Percentiles rank a stretch among this genome's conserved stretches.
phyloP scores from a whole-genome alignment of 1,140 invertebrate genomes.

The Sesamia nonagrioides region DNA sequence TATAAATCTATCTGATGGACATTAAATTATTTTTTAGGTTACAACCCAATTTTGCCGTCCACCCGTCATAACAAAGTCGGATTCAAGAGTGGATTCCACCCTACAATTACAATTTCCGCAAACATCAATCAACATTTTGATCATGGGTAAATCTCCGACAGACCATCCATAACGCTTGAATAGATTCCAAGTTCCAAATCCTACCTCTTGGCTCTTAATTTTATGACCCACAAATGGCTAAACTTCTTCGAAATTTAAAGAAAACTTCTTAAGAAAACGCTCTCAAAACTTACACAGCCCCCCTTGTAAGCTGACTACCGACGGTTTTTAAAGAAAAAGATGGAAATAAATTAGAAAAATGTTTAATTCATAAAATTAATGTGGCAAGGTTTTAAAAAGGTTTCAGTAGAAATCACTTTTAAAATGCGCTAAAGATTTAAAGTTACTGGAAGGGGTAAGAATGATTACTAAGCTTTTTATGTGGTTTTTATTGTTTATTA shows the following conservation, averaged over 20 bases:
- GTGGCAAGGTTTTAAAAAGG: slow-evolving; percentile 43
- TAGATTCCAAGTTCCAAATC: slow-evolving; percentile 29
- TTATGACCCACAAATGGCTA: slow-evolving; percentile 26
- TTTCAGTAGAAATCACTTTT: slow-evolving; percentile 45
- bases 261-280: slow-evolving; percentile 31
- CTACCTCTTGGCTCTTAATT: neutral
- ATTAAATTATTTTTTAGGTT: too few species aligned
- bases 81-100: too few species aligned
- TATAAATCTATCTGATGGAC: too few species aligned
- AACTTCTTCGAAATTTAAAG: slow-evolving; percentile 20
- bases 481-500: too few species aligned
- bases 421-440: too few species aligned
- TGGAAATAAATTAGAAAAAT: slow-evolving; percentile 52
- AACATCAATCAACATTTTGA: neutral
- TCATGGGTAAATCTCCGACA: neutral
- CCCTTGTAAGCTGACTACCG: neutral
- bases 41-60: too few species aligned
- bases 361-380: slow-evolving; percentile 57
- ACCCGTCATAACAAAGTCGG: too few species aligned
- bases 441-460: too few species aligned
- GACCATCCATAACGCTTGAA: slow-evolving; percentile 19
- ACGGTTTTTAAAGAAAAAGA: slow-evolving; percentile 14
- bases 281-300: slow-evolving; percentile 5
- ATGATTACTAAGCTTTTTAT: too few species aligned
- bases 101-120: neutral